phyloP scores from a whole-genome alignment of 2,113 vertebrate species.

The Zapus hudsonius region DNA sequence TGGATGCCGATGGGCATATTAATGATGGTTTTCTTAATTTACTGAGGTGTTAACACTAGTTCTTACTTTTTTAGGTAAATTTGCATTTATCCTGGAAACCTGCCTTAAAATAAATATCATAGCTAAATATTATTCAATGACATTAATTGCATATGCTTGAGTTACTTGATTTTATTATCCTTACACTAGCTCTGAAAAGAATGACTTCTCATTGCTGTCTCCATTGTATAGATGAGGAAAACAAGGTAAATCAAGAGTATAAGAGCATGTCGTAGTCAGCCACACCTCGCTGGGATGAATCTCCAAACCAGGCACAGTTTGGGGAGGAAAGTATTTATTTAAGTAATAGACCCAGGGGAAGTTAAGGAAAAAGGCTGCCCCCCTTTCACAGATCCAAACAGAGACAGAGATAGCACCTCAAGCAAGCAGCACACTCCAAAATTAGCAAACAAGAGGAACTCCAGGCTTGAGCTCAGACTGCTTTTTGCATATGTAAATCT shows the following conservation, averaged over 20 bases:
- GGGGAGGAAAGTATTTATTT: no score
- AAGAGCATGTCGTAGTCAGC: no score
- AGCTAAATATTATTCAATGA: background rate
- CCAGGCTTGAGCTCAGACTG: no score
- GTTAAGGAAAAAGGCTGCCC: no score
- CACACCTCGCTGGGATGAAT: no score
- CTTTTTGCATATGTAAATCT: no score
- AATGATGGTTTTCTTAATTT: conserved; percentile 3
- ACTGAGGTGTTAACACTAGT: background rate
- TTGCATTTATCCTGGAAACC: conserved; percentile 11
- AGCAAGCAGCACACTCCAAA: no score
- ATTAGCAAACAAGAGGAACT: no score
- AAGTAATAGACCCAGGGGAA: no score
- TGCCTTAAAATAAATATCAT: background rate
- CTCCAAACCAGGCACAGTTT: no score
- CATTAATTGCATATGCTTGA: background rate
- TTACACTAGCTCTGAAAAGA: background rate
- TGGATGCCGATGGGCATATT: conserved; percentile 36
- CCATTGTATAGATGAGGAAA: background rate
- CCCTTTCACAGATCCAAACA: no score
- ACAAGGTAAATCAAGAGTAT: background rate
- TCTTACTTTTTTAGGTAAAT: conserved; percentile 8
- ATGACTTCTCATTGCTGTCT: background rate
- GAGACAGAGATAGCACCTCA: no score
- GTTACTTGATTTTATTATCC: background rate